Base-by-base conservation (phyloP, 1,140 invertebrate genomes). In the Portunus trituberculatus region DNA sequence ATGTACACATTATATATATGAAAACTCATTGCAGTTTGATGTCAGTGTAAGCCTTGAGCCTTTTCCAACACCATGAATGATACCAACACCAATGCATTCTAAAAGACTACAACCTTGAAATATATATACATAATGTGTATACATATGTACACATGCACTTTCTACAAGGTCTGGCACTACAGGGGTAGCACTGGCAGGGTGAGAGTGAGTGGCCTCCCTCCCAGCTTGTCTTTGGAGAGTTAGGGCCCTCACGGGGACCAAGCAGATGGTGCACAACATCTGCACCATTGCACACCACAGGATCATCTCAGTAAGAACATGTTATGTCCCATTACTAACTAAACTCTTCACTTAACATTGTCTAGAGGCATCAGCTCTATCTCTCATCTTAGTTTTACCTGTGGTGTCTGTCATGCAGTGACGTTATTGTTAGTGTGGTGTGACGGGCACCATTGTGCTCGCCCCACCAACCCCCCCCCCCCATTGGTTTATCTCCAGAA, bases 121-220 rank as follows among this genome's bases (percentile, higher is more conserved):
- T 82, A 92, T 82, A 92, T 91, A 82, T 92, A 76, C 67, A 92
- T 82, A 92, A 31, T 59, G 67, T 92, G 46, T 92, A 92, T 82
- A 92, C 32, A 91, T 92, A 92, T 82, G 67, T 92, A 92, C 67
- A 92, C 67, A 92, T 92, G 67, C 67, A 92, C 67, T n/a, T 76
- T 76, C 67, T 76, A 90, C 25, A 90, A 32, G 48, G 88, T 31
- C n/a, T 90, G 25, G 16, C 67, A 76, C 6, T 25, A 76, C 67
- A 76, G 67, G 52, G 67, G 67, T 25, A 76, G 67, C 67, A 76
- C 7, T 76, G 67, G 67, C 67, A 76, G 67, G 67, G 67, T n/a
- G 67, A n/a, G 52, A 59, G 67, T 76, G 67, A n/a, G 67, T 76
- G 67, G 67, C 67, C 25, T 76, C 67, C 67, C 67, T 76, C 20